Evolutionary conservation across 1,140 invertebrate genomes (phyloP).

Genomic region (Asobara japonica): DNA sequence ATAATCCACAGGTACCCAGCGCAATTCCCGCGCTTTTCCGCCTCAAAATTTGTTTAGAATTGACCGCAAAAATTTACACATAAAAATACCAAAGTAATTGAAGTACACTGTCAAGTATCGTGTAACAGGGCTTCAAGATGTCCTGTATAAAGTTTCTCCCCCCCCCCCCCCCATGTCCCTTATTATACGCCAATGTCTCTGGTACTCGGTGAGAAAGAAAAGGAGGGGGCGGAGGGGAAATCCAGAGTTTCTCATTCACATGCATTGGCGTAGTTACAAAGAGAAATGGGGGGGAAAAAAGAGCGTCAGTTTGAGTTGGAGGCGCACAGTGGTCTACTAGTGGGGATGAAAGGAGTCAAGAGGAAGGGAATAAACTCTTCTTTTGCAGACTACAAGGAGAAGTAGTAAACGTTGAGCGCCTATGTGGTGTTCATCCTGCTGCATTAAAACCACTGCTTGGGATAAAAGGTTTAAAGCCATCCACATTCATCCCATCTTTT

Average conservation of each 20-base stretch:
- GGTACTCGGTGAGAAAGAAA: constrained; percentile 8
- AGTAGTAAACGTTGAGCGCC: constrained; percentile 41
- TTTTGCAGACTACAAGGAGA: constrained; percentile 33
- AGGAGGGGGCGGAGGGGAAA: constrained; percentile 35
- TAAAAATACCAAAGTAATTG: background rate
- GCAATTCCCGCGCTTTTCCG: too few relatives aligned
- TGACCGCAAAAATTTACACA: background rate
- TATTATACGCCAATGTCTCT: background rate
- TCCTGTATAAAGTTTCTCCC: constrained; percentile 42
- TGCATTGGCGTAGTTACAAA: constrained; percentile 22
- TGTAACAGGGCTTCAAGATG: constrained; percentile 46
- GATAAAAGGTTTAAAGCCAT: constrained; percentile 1
- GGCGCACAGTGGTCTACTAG: background rate
- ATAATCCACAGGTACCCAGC: too few relatives aligned
- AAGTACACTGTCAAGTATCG: constrained; percentile 15
- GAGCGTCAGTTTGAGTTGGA: background rate
- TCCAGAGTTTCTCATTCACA: constrained; percentile 34
- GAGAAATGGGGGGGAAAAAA: background rate
- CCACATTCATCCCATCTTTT: background rate
- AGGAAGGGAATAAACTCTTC: background rate
- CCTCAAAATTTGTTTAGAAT: too few relatives aligned
- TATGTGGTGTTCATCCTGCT: constrained; percentile 34
- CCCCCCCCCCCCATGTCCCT: background rate
- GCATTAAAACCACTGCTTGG: background rate
- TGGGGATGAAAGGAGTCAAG: constrained; percentile 5